phyloP scores from a whole-genome alignment of 2,797 vertebrate genomes.

The Champsocephalus esox region DNA sequence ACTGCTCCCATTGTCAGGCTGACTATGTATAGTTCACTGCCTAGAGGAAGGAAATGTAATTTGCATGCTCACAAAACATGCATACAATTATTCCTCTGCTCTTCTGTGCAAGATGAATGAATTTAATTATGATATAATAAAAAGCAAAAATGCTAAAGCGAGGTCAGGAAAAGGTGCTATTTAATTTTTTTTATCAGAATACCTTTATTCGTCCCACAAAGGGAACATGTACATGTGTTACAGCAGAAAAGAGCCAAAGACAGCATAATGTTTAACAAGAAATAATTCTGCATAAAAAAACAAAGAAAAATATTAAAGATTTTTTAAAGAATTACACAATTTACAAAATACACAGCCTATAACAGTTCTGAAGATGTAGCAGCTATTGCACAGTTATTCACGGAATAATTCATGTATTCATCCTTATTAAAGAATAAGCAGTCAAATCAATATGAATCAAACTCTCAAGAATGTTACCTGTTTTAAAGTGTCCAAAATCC shows the following conservation, averaged over 20 bases:
- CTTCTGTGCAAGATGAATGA: too few relatives aligned
- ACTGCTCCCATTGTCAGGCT: constrained; percentile 61
- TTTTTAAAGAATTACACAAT: too few relatives aligned
- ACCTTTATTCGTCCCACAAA: too few relatives aligned
- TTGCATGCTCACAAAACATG: not conserved
- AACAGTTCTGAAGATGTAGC: too few relatives aligned
- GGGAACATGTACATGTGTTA: too few relatives aligned
- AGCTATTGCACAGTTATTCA: too few relatives aligned
- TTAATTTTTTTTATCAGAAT: too few relatives aligned
- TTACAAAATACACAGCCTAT: too few relatives aligned
- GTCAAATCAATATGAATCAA: not conserved
- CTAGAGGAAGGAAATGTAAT: constrained; percentile 19
- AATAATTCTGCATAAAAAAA: too few relatives aligned
- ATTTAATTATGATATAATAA: not conserved
- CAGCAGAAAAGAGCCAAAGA: too few relatives aligned
- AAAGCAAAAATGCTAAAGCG: not conserved
- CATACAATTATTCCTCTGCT: constrained; percentile 1
- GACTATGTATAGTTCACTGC: constrained; percentile 67
- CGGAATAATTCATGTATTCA: not conserved
- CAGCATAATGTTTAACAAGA: too few relatives aligned
- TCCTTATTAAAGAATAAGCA: not conserved
- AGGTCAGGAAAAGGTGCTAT: not conserved
- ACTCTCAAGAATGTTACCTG: not conserved
- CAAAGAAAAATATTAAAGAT: too few relatives aligned
- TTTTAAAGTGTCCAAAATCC: not conserved